Conservation (phyloP, 1,140 invertebrate genomes). For the Limonius californicus region DNA sequence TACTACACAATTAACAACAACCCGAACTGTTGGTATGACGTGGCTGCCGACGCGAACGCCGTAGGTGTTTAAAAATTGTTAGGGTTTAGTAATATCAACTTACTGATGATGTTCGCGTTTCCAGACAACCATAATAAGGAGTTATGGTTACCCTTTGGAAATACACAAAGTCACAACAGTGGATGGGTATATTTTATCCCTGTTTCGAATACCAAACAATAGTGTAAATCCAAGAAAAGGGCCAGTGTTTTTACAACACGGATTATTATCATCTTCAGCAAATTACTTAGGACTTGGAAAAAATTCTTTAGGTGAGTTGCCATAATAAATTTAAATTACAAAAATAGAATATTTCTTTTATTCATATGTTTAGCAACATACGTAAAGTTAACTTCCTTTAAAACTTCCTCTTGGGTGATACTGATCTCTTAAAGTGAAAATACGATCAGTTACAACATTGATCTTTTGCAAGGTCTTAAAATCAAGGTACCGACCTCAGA, state of each 20-base stretch:
- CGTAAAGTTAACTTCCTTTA: no score
- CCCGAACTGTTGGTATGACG: neutral
- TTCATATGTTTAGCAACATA: no score
- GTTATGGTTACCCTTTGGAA: constrained; percentile 55
- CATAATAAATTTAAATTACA: no score
- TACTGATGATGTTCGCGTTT: no score
- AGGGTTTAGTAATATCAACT: no score
- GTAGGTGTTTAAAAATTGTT: no score
- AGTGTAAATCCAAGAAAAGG: constrained; percentile 26
- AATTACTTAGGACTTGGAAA: constrained; percentile 46
- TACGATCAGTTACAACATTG: no score
- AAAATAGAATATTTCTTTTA: no score
- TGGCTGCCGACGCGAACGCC: neutral
- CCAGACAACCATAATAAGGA: constrained; percentile 41
- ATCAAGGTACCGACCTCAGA: no score
- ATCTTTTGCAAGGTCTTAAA: no score
- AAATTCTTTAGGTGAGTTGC: neutral
- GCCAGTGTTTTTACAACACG: constrained; percentile 63
- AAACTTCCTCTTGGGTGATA: no score
- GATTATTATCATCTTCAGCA: constrained; percentile 56
- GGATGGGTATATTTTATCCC: constrained; percentile 55
- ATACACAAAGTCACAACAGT: constrained; percentile 49
- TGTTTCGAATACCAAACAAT: constrained; percentile 52
- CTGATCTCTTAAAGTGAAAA: no score
- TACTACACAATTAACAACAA: neutral